Evolutionary conservation across 2,113 vertebrate species (phyloP).

Genomic region (Ptyas mucosa): DNA sequence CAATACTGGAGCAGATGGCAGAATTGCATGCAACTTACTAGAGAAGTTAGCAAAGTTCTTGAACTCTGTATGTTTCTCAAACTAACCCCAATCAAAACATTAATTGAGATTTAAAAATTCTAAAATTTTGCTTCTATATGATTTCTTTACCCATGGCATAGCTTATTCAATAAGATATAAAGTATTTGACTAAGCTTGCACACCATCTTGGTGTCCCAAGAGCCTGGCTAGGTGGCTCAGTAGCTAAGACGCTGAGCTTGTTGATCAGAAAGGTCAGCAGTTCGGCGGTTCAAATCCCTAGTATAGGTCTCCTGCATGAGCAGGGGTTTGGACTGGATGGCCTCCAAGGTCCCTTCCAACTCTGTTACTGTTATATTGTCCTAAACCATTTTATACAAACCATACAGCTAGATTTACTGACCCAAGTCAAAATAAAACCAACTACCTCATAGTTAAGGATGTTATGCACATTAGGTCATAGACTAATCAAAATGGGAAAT

Average conservation of each 20-base stretch:
- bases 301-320: no score
- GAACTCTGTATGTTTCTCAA: background rate
- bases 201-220: background rate
- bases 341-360: no score
- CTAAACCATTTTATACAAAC: background rate
- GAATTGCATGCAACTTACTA: background rate
- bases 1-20: background rate
- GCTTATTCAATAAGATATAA: background rate
- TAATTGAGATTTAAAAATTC: background rate
- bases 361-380: background rate
- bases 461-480: background rate
- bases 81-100: background rate
- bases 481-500: background rate
- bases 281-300: no score
- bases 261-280: no score
- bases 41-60: background rate
- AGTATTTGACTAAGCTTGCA: background rate
- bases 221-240: no score
- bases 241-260: no score
- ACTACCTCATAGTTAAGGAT: background rate
- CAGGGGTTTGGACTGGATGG: no score
- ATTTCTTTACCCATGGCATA: background rate
- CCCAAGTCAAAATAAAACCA: background rate
- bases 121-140: background rate
- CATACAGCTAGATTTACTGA: background rate